phyloP scores from a whole-genome alignment of 2,113 vertebrate genomes.

The Notechis scutatus region DNA sequence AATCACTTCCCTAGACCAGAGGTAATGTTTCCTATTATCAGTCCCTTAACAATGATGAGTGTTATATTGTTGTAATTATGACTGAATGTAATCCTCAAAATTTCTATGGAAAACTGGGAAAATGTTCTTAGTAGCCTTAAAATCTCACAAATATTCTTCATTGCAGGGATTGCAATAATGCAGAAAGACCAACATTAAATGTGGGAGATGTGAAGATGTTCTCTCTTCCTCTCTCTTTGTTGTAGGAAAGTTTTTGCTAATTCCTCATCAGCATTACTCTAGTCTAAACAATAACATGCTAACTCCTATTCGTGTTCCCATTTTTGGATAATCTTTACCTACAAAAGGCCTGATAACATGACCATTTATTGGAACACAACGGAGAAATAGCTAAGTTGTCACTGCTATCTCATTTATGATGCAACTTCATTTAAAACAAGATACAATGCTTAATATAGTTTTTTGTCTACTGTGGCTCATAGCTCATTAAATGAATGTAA shows the following conservation, averaged over 20 bases:
- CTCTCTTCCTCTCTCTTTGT: background rate
- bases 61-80: slow-evolving; percentile 6
- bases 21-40: background rate
- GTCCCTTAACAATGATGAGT: background rate
- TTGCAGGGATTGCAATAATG: background rate
- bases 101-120: background rate
- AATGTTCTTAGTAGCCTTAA: background rate
- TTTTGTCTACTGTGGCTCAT: background rate
- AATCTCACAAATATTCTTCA: background rate
- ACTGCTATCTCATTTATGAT: background rate
- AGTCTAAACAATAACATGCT: background rate
- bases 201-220: background rate
- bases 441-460: background rate
- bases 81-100: background rate
- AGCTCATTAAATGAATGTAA: background rate
- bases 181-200: background rate
- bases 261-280: background rate
- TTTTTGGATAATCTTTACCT: background rate
- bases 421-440: background rate
- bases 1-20: background rate
- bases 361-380: background rate
- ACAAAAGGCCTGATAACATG: background rate
- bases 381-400: background rate
- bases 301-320: background rate
- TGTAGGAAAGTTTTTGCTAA: background rate